Evolutionary conservation across 2,113 vertebrate genomes (phyloP), one percentile per base, ranked within the genome.

Genomic region (Mystacornis crossleyi): DNA sequence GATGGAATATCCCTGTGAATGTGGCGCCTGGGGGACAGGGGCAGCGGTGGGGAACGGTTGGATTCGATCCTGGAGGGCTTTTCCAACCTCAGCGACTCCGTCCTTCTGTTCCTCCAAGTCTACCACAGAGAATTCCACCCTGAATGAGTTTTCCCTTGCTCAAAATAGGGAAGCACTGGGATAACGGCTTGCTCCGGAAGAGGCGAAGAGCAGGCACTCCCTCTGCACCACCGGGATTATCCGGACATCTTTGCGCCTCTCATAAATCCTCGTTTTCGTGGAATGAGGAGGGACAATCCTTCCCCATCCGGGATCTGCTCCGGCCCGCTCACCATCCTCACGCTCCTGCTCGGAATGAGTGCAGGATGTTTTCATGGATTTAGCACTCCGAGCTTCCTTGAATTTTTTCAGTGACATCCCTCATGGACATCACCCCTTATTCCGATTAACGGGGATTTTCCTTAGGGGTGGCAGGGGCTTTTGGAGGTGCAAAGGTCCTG

Each of bases 381-480:
- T 31, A 48, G 12, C 8, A 28, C 18, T 33, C 9, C 6, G 5
- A 25, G 24, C 7, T 62, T 10, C n/a, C 36, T 6, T 14, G 70
- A 18, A 4, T 18, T 70, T 70, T 80, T 72, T 51, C 11, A 4
- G 12, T 4, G 3, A 16, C 0, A 0, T 29, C 36, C 13, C 13
- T 50, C 28, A 18, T 1, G 23, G 47, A 10, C 31, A 28, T 1
- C 11, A 14, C 40, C 10, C 0, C 0, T 62, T 38, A 21, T 62
- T 21, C 67, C 18, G 9, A 7, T 7, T 9, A 9, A 14, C 4
- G 18, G 48, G 10, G 57, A 26, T 72, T 45, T 45, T 83, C 57
- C 57, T 14, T 38, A 21, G 38, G 38, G 17, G 8, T 5, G 5
- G 6, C 13, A 6, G 57, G 8, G 57, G 3, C 7, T 18, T 23